These are phyloP conservation scores for Pterocles orientalis DNA, from an alignment of 2,113 vertebrate species.

Conservation along the genomic window DNA sequence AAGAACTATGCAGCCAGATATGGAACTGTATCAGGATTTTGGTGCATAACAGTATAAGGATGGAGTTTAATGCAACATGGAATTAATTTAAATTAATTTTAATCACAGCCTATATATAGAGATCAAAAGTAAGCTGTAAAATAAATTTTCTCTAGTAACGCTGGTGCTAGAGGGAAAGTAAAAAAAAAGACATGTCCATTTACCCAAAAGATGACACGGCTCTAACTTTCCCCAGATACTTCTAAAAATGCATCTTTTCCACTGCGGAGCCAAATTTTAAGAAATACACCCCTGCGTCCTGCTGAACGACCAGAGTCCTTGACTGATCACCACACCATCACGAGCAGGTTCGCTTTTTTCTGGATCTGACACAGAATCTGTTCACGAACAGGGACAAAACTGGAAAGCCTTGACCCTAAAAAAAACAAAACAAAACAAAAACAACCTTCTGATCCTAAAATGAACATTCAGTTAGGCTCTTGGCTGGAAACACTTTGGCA, in stretches of 20 bases:
- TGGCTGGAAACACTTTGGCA: neutral
- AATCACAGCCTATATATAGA: neutral
- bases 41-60: accelerated
- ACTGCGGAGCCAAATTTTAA: neutral
- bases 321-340: neutral
- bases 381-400: neutral
- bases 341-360: neutral
- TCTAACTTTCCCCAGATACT: neutral
- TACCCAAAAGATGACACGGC: neutral
- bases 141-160: neutral
- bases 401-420: neutral
- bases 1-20: neutral
- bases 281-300: accelerated
- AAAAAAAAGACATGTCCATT: neutral
- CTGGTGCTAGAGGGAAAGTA: neutral
- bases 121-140: neutral
- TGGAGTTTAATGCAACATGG: neutral
- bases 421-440: neutral
- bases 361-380: neutral
- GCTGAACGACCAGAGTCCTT: neutral
- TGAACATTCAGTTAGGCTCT: too few relatives aligned
- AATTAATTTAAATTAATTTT: neutral
- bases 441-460: neutral
- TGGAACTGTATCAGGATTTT: neutral
- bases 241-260: neutral